Evolutionary conservation across 1,140 invertebrate species (phyloP).

Genomic region (Brachionus calyciflorus): DNA sequence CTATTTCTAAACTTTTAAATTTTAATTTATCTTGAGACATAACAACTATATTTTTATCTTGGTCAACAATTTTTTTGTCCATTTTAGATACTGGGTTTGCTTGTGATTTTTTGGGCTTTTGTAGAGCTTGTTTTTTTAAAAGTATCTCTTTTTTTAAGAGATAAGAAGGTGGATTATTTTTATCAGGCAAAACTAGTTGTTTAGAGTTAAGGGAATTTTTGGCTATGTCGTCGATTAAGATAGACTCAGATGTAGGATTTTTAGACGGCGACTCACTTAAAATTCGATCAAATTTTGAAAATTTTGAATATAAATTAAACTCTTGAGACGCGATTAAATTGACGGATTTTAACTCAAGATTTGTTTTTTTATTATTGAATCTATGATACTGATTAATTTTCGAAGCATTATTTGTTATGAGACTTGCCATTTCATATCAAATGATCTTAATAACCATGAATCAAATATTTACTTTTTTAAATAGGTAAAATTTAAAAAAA

Average conservation of each 20-base stretch:
- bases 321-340: background rate
- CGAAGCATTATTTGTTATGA: no score
- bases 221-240: background rate
- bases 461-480: no score
- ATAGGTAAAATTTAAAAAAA: no score
- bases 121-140: no score
- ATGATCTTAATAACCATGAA: no score
- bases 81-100: background rate
- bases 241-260: background rate
- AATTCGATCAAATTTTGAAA: background rate
- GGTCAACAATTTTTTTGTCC: background rate
- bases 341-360: background rate
- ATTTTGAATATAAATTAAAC: background rate
- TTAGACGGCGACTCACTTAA: background rate
- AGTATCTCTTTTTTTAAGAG: no score
- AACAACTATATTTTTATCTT: background rate
- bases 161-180: no score
- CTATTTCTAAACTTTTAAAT: constrained; percentile 6
- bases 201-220: background rate
- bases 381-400: background rate
- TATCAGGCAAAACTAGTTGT: background rate
- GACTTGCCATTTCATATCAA: no score
- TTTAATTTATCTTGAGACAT: background rate
- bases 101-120: background rate
- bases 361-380: background rate